A percentile compares a stretch with the other conserved stretches of the same genome.
phyloP scores from a whole-genome alignment of 1,140 invertebrate species.

The Centruroides sculpturatus region DNA sequence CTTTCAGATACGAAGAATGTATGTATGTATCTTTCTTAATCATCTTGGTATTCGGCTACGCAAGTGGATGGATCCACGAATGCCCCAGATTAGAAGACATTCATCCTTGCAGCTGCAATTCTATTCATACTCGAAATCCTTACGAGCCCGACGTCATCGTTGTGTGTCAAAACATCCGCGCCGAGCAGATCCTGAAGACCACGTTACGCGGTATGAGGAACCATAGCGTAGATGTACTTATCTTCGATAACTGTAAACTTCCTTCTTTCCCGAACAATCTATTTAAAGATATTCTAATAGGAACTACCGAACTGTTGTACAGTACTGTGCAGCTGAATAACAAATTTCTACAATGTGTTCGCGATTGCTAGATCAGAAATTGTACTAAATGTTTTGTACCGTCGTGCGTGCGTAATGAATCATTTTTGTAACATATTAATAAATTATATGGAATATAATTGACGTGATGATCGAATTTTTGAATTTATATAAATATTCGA shows the following conservation, averaged over 20 bases:
- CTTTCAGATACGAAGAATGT: too few relatives aligned
- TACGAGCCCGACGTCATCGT: conserved; percentile 12
- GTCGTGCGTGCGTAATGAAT: too few relatives aligned
- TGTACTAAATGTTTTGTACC: too few relatives aligned
- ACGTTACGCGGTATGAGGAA: conserved; percentile 18
- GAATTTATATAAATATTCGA: too few relatives aligned
- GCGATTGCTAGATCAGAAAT: too few relatives aligned
- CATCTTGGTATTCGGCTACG: too few relatives aligned
- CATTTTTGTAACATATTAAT: too few relatives aligned
- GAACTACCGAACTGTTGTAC: conserved; percentile 21
- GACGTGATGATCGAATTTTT: too few relatives aligned
- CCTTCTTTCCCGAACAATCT: conserved; percentile 20
- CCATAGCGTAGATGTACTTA: conserved; percentile 18
- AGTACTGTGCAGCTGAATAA: conserved; percentile 20
- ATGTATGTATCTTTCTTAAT: too few relatives aligned
- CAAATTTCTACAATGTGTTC: conserved; percentile 15
- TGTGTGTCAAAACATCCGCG: conserved; percentile 19
- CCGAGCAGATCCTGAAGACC: conserved; percentile 13
- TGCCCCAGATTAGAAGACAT: conserved; percentile 17
- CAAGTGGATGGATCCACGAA: background rate
- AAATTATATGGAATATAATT: too few relatives aligned
- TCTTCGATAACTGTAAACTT: conserved; percentile 19
- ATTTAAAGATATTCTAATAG: conserved; percentile 18
- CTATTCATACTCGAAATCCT: too few relatives aligned
- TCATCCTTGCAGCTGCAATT: conserved; percentile 16